These are phyloP conservation scores for Oxystoma pomonae DNA, from an alignment of 2,888 invertebrate genomes.

Conservation along the genomic window DNA sequence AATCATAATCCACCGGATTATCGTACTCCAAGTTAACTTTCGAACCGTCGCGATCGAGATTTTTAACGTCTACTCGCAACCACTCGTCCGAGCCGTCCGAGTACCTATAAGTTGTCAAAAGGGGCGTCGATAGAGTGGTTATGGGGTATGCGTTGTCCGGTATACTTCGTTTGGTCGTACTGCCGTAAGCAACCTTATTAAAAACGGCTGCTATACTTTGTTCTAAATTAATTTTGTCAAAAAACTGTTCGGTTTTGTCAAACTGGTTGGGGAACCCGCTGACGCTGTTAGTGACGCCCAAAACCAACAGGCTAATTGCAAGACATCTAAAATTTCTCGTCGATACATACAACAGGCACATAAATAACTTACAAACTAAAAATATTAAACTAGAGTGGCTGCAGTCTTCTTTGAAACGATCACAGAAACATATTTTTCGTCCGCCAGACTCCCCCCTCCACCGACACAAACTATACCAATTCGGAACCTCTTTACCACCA, in stretches of 20 bases:
- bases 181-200: conserved; percentile 66
- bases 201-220: conserved; percentile 64
- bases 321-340: background rate
- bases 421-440: background rate
- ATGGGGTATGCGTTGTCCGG: conserved; percentile 60
- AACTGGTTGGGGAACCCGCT: conserved; percentile 40
- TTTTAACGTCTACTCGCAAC: conserved; percentile 45
- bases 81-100: conserved; percentile 40
- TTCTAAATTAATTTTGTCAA: conserved; percentile 59
- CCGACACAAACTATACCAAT: background rate
- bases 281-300: conserved; percentile 1
- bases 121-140: conserved; percentile 61
- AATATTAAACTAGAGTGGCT: background rate
- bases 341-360: conserved; percentile 19
- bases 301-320: background rate
- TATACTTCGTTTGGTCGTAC: conserved; percentile 65
- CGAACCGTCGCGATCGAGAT: conserved; percentile 28
- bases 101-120: conserved; percentile 52
- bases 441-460: background rate
- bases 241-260: conserved; percentile 46
- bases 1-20: conserved; percentile 33
- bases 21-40: conserved; percentile 28
- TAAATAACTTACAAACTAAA: conserved; percentile 18
- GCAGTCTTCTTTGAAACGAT: background rate
- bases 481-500: background rate